A percentile compares a stretch with the other conserved stretches of the same genome.
These are phyloP conservation scores for Meteorus cinctellus DNA, from an alignment of 2,888 invertebrate species.

Conservation along the genomic window DNA sequence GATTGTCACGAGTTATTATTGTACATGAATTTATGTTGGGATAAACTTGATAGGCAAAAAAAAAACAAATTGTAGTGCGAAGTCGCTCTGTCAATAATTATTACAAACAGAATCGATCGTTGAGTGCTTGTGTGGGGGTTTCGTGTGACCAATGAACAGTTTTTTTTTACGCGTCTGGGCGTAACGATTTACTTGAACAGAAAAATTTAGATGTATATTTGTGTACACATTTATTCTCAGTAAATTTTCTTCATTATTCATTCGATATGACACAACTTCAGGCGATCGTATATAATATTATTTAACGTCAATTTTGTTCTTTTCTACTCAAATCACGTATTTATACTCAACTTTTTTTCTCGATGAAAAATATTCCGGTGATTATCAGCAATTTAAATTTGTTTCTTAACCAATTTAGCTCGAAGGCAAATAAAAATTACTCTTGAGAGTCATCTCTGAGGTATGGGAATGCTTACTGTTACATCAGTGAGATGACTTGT, in stretches of 20 bases:
- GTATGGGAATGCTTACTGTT: constrained; percentile 64
- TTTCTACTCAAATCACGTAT: neutral
- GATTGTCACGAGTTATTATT: constrained; percentile 36
- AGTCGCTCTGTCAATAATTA: neutral
- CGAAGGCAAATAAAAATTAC: neutral
- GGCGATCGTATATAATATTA: neutral
- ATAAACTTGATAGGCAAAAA: neutral
- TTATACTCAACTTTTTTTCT: neutral
- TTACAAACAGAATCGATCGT: neutral
- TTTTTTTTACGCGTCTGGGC: neutral
- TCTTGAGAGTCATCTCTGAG: neutral
- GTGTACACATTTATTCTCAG: neutral
- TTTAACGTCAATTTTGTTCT: neutral
- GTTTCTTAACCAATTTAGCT: constrained; percentile 1
- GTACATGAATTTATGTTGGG: constrained; percentile 29
- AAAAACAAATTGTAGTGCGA: neutral
- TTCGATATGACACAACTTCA: neutral
- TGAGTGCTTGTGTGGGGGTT: neutral
- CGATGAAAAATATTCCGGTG: neutral
- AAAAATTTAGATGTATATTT: neutral
- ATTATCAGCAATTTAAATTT: constrained; percentile 3
- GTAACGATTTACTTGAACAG: neutral
- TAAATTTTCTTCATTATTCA: constrained; percentile 6
- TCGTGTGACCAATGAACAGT: neutral
- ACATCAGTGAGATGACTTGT: constrained; percentile 57